Percentiles rank a stretch among this genome's conserved stretches.
These are phyloP conservation scores for Pelochelys cantorii DNA, from an alignment of 2,797 vertebrate species.

Conservation along the genomic window DNA sequence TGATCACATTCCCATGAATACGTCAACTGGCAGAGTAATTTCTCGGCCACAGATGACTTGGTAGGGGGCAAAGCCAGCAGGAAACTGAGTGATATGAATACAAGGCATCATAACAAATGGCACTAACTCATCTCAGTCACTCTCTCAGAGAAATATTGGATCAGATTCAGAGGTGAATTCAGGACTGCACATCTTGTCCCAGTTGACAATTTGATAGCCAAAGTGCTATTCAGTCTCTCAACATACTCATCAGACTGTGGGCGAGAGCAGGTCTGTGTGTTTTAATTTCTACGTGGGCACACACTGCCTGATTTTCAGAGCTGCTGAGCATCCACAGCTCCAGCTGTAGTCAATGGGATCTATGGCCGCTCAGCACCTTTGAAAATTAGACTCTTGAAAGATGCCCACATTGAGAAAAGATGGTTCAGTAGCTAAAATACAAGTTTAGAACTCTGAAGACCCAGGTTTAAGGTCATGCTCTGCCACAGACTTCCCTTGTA, in stretches of 20 bases:
- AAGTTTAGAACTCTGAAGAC: neutral
- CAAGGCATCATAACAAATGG: neutral
- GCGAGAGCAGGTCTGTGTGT: neutral
- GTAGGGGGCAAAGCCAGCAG: neutral
- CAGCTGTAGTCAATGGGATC: neutral
- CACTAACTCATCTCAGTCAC: neutral
- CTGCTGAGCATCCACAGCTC: neutral
- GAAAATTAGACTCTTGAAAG: neutral
- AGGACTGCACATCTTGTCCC: neutral
- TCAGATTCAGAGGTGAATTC: neutral
- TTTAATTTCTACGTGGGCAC: fast-evolving
- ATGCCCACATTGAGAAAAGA: neutral
- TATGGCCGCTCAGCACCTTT: neutral
- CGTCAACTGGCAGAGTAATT: constrained; percentile 57
- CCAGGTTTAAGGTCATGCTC: neutral
- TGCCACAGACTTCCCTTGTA: neutral
- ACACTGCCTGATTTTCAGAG: neutral
- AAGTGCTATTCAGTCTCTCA: neutral
- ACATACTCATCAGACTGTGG: neutral
- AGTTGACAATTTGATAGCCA: neutral
- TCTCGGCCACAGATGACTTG: constrained; percentile 47
- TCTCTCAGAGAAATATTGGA: neutral
- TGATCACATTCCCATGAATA: constrained; percentile 64
- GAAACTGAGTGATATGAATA: neutral
- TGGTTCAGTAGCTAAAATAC: neutral